Base-by-base conservation (phyloP, 2,888 invertebrate species). In the Nomada flava region DNA sequence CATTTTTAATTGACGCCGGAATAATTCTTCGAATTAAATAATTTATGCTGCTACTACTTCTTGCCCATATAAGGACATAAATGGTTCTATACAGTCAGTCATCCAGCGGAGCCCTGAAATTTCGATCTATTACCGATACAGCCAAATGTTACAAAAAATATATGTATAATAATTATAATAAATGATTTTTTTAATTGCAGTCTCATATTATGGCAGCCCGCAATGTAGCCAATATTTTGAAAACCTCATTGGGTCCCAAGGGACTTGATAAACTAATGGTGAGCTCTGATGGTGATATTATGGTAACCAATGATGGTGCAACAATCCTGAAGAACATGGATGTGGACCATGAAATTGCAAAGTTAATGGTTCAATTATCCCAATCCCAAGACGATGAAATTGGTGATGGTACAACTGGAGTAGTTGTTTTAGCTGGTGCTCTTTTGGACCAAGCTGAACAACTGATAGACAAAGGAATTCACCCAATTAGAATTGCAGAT, bases 321-420 rank as follows among this genome's bases (percentile, higher is more conserved):
- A 99, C 99, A 1, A 99, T 99, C 91, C 95, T 99, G 88, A 98
- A 99, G 94, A 95, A 98, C 94, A 99, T 99, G 99, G 99, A 99
- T 93, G 98, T 99, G 9, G 99, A 99, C 44, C 99, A 99, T 93
- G 98, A 99, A 95, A 98, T 99, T 89, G 99, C 98, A 53, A 99
- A 99, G 94, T 95, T 99, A 68, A 96, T 99, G 96, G 99, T 99
- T 36, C 98, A 99, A 93, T 94, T 99, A 79, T 98, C 99, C 42
- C 99, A 99, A 94, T 99, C 99, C 76, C 99, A 99, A 94, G 99
- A 99, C 94, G 99, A 99, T 95, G 99, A 99, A 95, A 99, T 99
- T 91, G 99, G 99, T 55, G 99, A 99, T 95, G 99, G 99, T 65
- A 99, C 99, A 0, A 99, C 99, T 11, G 99, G 99, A 15, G 99